Evolutionary conservation across 2,113 vertebrate species (phyloP).

Genomic region (Sander lucioperca): DNA sequence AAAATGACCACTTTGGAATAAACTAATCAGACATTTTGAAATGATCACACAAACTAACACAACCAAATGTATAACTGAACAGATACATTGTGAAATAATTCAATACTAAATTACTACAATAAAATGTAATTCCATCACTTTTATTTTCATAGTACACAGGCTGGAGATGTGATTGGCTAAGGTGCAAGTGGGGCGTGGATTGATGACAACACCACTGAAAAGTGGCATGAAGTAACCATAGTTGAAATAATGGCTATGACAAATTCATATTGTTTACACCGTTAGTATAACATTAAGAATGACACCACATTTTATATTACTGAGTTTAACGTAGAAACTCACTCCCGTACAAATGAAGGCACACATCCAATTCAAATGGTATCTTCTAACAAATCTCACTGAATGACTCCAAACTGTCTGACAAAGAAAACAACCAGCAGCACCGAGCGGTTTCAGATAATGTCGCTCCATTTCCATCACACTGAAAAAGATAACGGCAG

Average conservation of each 20-base stretch:
- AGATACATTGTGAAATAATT: not conserved
- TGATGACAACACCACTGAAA: not conserved
- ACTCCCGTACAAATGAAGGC: not conserved
- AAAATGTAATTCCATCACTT: not conserved
- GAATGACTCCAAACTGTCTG: not conserved
- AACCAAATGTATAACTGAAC: not conserved
- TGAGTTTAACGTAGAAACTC: not conserved
- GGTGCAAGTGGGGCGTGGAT: not conserved
- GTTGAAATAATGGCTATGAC: not conserved
- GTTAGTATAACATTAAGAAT: not conserved
- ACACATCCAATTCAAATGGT: not conserved
- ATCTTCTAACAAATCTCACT: not conserved
- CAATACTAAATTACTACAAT: not conserved
- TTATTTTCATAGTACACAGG: not conserved
- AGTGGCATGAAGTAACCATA: not conserved
- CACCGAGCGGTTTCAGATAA: not conserved
- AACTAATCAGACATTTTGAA: not conserved
- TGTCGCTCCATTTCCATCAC: not conserved
- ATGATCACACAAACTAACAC: not conserved
- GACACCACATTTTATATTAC: not conserved
- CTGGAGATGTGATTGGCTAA: not conserved
- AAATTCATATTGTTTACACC: too few species aligned
- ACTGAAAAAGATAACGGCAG: not conserved
- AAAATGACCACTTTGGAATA: not conserved
- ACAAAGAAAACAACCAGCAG: not conserved